These are phyloP conservation scores for Delichon dasypus DNA, from an alignment of 2,797 vertebrate species.

Conservation along the genomic window DNA sequence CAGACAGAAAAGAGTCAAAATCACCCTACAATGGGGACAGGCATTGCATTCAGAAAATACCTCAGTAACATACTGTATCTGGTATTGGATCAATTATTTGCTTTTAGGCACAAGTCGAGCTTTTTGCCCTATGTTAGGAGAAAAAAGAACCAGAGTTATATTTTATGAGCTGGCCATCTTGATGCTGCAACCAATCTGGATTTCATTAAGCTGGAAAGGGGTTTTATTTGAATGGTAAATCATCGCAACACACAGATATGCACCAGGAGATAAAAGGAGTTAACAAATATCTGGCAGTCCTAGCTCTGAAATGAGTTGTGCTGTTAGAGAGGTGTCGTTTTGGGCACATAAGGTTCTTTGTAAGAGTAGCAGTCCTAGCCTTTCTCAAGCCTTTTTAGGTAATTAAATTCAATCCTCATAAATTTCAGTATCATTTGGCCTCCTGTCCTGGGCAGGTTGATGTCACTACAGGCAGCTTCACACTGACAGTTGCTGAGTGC, in stretches of 20 bases:
- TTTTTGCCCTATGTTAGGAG: neutral
- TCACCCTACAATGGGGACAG: neutral
- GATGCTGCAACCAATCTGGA: neutral
- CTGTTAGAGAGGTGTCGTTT: neutral
- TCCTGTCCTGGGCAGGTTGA: slow-evolving; percentile 6
- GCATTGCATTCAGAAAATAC: neutral
- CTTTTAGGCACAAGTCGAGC: neutral
- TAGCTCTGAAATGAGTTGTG: neutral
- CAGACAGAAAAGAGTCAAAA: neutral
- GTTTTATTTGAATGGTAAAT: neutral
- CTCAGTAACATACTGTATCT: neutral
- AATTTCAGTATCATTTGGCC: neutral
- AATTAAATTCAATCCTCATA: neutral
- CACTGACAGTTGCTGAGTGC: neutral
- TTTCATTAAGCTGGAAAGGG: neutral
- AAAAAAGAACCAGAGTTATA: neutral
- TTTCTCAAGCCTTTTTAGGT: neutral
- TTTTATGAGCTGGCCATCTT: neutral
- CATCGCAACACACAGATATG: neutral
- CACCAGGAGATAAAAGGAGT: neutral
- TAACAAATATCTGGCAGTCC: neutral
- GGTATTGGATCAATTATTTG: neutral
- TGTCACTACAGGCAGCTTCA: neutral
- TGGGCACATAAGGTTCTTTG: neutral
- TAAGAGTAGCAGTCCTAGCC: neutral